These are phyloP conservation scores for Paragorgia papillata DNA, from an alignment of 92 coral and sea anemone species.

Conservation along the genomic window DNA sequence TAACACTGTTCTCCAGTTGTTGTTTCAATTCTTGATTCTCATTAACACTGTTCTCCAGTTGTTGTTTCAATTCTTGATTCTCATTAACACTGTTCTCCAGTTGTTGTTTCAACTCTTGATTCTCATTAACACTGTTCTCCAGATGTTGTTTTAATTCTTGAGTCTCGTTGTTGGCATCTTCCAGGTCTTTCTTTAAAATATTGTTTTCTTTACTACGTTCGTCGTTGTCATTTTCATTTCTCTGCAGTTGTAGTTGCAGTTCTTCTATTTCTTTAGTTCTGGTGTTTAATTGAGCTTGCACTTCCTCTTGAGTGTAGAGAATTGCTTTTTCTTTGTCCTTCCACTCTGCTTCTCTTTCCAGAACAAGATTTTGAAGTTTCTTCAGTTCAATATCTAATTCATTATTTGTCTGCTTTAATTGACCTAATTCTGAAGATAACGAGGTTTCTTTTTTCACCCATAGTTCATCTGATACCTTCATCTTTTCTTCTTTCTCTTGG, in stretches of 20 bases:
- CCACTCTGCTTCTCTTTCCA: conserved; percentile 20
- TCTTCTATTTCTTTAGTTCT: conserved; percentile 7
- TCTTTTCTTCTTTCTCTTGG: conserved; percentile 13
- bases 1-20: neutral
- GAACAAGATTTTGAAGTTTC: conserved; percentile 2
- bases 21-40: neutral
- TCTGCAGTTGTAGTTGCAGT: neutral
- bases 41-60: neutral
- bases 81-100: neutral
- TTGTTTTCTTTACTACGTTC: conserved; percentile 25
- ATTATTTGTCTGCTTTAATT: conserved; percentile 16
- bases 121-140: neutral
- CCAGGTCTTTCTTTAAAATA: neutral
- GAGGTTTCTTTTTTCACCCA: conserved; percentile 27
- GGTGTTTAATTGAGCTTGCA: neutral
- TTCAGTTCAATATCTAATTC: conserved; percentile 17
- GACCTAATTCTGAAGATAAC: neutral
- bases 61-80: neutral
- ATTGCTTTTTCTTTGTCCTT: conserved; percentile 1
- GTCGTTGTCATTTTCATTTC: conserved; percentile 14
- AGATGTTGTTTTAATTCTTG: neutral
- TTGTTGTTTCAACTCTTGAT: neutral
- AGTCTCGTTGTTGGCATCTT: conserved; percentile 7
- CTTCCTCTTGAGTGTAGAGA: neutral
- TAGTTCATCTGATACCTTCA: conserved; percentile 5